Evolutionary conservation across 2,113 vertebrate species (phyloP), one percentile per base, ranked within the genome.

Genomic region (Seriola quinqueradiata): DNA sequence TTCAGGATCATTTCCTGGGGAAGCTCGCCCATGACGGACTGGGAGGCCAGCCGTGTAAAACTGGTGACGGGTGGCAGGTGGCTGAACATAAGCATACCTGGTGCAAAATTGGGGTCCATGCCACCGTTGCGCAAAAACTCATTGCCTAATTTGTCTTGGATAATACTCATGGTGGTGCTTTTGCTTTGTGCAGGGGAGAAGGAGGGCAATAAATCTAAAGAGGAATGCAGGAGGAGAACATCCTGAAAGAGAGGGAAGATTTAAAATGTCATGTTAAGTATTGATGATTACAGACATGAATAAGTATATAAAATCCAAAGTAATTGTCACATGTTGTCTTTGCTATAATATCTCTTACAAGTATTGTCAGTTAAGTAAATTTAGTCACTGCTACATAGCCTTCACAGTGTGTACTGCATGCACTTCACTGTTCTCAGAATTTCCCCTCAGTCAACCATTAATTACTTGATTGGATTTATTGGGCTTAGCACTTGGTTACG

Each of bases 1-100:
- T 99, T 99, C 86, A 99, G 95, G 94, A 97, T 96, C 97, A 98
- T 95, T 95, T 99, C 97, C 94, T 97, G 97, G 75, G 94, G 94
- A 81, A 95, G 86, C 57, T 96, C 96, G 40, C 94, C 95, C 95
- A 96, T 94, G 77, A 97, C 94, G 17, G 97, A 92, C 92, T 95
- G 96, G 54, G 96, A 96, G 77, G 97, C 94, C 86, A 97, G 95
- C 80, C 97, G 95, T n/a, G 97, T 96, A 90, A 99, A 98, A 95
- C 97, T 98, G 96, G 97, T 96, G 93, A 99, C 97, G 32, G 97
- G 97, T 55, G 97, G 97, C 81, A 99, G 96, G 95, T 98, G 97
- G 94, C 97, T 98, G 94, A 99, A 98, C 97, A 99, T 97, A 80
- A 97, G 96, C 97, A 98, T 97, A 91, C 97, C 93, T 84, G 96